These are phyloP conservation scores for Forbesichthys agassizii DNA, from an alignment of 2,113 vertebrate genomes.

Conservation along the genomic window DNA sequence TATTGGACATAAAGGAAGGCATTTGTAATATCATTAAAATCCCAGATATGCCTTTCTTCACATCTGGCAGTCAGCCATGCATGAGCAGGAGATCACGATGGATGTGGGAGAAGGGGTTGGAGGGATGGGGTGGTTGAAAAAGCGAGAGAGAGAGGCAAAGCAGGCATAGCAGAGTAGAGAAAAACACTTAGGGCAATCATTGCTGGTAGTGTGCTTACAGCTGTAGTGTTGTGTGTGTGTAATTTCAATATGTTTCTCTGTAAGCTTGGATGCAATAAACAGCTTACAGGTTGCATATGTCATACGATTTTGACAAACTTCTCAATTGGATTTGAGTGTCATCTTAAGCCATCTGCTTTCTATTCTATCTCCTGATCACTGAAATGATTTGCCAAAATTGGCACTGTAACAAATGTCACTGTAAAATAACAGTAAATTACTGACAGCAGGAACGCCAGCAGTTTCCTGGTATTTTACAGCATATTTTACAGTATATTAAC, in stretches of 20 bases:
- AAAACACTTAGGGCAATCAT: constrained; percentile 94
- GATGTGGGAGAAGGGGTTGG: constrained; percentile 52
- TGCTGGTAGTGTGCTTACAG: constrained; percentile 87
- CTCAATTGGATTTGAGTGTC: constrained; percentile 96
- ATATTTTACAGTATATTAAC: too few relatives aligned
- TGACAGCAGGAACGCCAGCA: too few relatives aligned
- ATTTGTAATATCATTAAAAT: constrained; percentile 98
- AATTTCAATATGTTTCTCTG: constrained; percentile 99
- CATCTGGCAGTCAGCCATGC: constrained; percentile 97
- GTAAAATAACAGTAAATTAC: too few relatives aligned
- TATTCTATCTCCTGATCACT: constrained; percentile 57
- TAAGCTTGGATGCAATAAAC: constrained; percentile 92
- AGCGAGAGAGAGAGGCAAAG: constrained; percentile 61
- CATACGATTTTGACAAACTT: constrained; percentile 99
- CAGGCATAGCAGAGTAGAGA: constrained; percentile 35
- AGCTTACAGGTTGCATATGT: constrained; percentile 98
- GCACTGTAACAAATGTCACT: too few relatives aligned
- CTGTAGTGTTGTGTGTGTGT: constrained; percentile 80
- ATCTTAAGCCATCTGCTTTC: constrained; percentile 95
- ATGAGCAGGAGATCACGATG: constrained; percentile 15
- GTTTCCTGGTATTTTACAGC: too few relatives aligned
- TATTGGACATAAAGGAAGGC: constrained; percentile 96
- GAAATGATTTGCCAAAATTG: neutral
- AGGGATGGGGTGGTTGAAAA: constrained; percentile 42
- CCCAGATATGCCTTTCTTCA: constrained; percentile 92